Base-by-base conservation (phyloP, 2,797 vertebrate genomes). In the Tenualosa thibaudeaui region DNA sequence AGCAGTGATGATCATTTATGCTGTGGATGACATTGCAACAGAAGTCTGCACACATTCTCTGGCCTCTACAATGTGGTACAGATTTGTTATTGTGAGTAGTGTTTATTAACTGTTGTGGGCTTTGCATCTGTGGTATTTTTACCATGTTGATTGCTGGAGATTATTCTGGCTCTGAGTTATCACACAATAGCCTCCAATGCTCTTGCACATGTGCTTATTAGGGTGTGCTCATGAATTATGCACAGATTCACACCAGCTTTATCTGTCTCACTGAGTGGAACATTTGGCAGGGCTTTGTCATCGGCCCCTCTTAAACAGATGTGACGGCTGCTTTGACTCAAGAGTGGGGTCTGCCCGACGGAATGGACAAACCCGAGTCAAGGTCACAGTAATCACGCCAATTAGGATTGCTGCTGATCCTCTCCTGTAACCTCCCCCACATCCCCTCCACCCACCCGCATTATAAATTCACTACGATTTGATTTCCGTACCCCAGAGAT, bases 381-480 rank as follows among this genome's bases (percentile, higher is more conserved):
- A 90, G 90, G 91, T 90, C 88, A 84, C 86, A 24, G 88, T 86
- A 81, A 85, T 86, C 82, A 54, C 78, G 86, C 84, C 86, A 88
- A 81, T 88, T 90, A 90, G 83, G 88, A 87, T 89, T 81, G 82
- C 81, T 82, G 65, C 86, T 68, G n/a, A 82, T 83, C 81, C 89
- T 89, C 85, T 75, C 83, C 82, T 75, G 90, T 87, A 89, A 85
- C 82, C 86, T 71, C 83, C 58, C 40, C 24, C 86, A 46, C 46
- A 51, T 2, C 50, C 50, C 50, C 50, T 51, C 50, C 83, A 83
- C 81, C 84, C 53, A 37, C 85, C 54, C 68, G 50, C 83, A 91
- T 92, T 91, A 91, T 87, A 90, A 90, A 91, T 90, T 90, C 89
- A 89, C 88, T 86, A 88, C 83, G 89, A 91, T 89, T 87, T 89